A percentile compares a stretch with the other conserved stretches of the same genome.
phyloP scores from a whole-genome alignment of 2,113 vertebrate genomes.

The Pipra filicauda region DNA sequence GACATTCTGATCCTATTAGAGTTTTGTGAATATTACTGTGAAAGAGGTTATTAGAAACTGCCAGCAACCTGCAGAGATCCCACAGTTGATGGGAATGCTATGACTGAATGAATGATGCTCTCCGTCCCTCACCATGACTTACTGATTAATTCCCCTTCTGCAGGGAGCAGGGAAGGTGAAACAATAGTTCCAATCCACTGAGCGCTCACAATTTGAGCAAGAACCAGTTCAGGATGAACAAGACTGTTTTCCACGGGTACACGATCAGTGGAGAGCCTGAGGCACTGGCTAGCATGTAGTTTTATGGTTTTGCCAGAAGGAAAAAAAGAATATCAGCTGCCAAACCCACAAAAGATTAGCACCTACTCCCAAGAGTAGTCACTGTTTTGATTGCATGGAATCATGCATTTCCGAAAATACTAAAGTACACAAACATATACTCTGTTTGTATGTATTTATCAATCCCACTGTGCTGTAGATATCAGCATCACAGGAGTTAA shows the following conservation, averaged over 20 bases:
- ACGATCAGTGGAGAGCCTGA: neutral
- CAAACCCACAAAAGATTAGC: neutral
- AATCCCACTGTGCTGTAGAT: neutral
- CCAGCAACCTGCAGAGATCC: neutral
- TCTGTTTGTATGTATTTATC: neutral
- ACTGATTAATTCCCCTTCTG: neutral
- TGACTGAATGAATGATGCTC: neutral
- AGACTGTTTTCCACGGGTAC: neutral
- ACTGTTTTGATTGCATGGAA: neutral
- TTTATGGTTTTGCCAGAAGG: neutral
- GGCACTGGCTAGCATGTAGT: no score
- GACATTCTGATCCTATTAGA: neutral
- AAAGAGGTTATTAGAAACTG: neutral
- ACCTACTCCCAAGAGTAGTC: neutral
- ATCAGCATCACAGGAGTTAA: neutral
- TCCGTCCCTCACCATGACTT: accelerated
- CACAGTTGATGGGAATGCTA: no score
- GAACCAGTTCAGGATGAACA: neutral
- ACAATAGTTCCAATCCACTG: neutral
- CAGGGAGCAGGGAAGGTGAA: neutral
- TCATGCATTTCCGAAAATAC: neutral
- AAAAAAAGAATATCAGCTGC: neutral
- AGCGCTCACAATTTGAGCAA: neutral
- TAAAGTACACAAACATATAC: neutral
- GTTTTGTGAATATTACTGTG: neutral